Evolutionary conservation across 92 coral and sea anemone genomes (phyloP).

Genomic region (Bergia puertoricense): DNA sequence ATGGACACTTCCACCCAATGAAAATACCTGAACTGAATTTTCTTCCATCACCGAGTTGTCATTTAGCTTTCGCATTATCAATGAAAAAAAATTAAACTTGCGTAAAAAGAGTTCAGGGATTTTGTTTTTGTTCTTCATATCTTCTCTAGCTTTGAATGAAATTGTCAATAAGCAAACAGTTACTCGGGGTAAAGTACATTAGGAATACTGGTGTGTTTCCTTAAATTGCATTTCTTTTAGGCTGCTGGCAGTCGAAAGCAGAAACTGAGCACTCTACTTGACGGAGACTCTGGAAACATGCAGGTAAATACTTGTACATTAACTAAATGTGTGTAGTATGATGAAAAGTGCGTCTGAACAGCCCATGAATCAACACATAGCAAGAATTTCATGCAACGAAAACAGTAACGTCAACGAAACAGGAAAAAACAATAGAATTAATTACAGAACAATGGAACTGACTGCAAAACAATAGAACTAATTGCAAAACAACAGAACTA

Average conservation of each 20-base stretch:
- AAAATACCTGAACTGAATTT: no score
- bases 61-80: no score
- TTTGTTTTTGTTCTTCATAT: background rate
- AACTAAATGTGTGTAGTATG: no score
- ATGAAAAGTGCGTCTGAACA: no score
- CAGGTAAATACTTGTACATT: background rate
- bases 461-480: no score
- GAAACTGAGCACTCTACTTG: conserved; percentile 23
- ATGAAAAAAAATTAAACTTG: no score
- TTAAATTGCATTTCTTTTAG: background rate
- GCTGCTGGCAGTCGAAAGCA: conserved; percentile 7
- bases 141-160: background rate
- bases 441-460: background rate
- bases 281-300: background rate
- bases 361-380: no score
- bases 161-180: background rate
- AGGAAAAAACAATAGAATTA: background rate
- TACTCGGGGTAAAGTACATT: background rate
- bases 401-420: background rate
- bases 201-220: background rate
- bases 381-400: background rate
- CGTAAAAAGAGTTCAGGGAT: background rate
- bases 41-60: no score
- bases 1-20: no score
- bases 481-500: background rate